Evolutionary conservation across 1,140 invertebrate genomes (phyloP), one percentile per base, ranked within the genome.

Genomic region (Diploscapter pachys): DNA sequence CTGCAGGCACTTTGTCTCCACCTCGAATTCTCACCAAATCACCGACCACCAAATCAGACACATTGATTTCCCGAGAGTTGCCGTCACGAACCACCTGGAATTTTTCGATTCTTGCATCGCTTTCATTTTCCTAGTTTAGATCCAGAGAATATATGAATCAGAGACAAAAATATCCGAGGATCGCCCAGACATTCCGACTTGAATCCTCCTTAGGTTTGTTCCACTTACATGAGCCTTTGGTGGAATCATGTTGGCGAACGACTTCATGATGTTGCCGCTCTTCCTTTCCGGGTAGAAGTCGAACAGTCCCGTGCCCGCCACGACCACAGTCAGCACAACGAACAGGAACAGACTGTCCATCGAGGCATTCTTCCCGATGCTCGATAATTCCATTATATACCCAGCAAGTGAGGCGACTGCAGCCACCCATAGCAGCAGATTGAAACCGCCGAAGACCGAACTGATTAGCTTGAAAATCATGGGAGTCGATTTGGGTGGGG

Each of bases 391-490:
- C 75, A 89, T 87, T 63, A 79, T 71, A 78, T 91, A 92, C 31
- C 91, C 91, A 50, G 90, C 82, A 74, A 92, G 89, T 83, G 91
- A 93, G n/a, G 93, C 86, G 73, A 89, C 81, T 50, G 91, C 90
- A n/a, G 91, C 92, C 61, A 91, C 85, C 92, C 92, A 93, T 64
- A 93, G 89, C 13, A 93, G 85, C 64, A 91, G 81, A 3, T 92
- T 90, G 85, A 93, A 93, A 31, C 92, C 92, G 86, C 89, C 87
- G 83, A 90, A 90, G 73, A 92, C 87, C 75, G 91, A 94, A 89
- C 96, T 96, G 88, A 92, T 93, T 90, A 98, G 97, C 88, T 96
- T 97, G 62, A 97, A 91, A 93, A 94, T 96, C 90, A 96, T 93
- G 73, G 95, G 93, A 51, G 94, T 97, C 82, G 92, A 92, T 89